Evolutionary conservation across 2,888 invertebrate species (phyloP).

Genomic region (Drepanosiphum platanoidis): DNA sequence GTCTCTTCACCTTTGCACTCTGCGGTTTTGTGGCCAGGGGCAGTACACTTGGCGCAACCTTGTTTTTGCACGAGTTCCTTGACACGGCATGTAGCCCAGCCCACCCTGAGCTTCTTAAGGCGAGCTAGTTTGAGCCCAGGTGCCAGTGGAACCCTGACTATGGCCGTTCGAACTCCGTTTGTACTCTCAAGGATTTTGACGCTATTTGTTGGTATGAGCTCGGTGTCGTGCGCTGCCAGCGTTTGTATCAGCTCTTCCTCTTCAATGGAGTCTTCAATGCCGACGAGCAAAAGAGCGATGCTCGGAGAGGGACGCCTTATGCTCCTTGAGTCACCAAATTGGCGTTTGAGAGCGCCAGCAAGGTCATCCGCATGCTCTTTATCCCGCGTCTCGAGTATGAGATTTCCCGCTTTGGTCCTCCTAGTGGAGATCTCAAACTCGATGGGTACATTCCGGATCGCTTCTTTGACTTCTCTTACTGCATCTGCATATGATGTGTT

Average conservation of each 20-base stretch:
- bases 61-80: background rate
- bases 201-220: background rate
- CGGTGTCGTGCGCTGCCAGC: background rate
- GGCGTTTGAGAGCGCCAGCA: background rate
- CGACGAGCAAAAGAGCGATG: background rate
- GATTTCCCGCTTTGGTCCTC: background rate
- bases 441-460: background rate
- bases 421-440: background rate
- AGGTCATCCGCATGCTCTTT: background rate
- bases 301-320: background rate
- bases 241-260: background rate
- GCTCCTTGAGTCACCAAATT: background rate
- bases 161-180: background rate
- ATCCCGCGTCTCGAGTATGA: background rate
- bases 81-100: background rate
- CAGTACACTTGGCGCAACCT: constrained; percentile 1
- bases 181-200: background rate
- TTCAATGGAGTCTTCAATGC: background rate
- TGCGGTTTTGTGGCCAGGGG: background rate
- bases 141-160: background rate
- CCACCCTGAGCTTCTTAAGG: background rate
- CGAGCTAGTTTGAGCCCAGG: background rate
- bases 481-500: background rate
- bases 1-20: background rate
- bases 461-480: background rate